Base-by-base conservation (phyloP, 2,113 vertebrate species). In the Etia nguti region DNA sequence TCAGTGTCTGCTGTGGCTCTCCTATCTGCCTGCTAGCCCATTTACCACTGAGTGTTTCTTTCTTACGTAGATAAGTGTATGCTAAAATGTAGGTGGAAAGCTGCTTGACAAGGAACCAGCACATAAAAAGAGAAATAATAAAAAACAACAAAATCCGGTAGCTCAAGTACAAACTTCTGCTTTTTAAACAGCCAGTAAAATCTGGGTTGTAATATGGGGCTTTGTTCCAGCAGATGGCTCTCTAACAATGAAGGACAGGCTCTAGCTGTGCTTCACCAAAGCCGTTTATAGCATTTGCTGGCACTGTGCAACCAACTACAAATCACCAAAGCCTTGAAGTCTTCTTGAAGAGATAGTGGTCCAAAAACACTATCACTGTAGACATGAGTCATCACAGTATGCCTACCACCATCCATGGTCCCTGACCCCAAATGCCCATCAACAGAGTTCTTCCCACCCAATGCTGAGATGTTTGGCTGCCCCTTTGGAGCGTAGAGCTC, bases 141-240 rank as follows among this genome's bases (percentile, higher is more conserved):
- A 13, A 65, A 34, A 31, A 77, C 26, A 52, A 77, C 46, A 31
- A n/a, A 3, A 12, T n/a, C 46, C 20, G 18, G 26, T 50, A 34
- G 46, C 0, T 52, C 3, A 43, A 11, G 1, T 38, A 16, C 34
- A 48, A 34, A 29, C 9, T 10, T 2, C 18, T 54, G 34, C 34
- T 48, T 41, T 54, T 2, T 9, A 48, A 8, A 11, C 1, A 0
- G n/a, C 38, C 20, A 18, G 2, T 12, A 43, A 16, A 75, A 65
- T 26, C 41, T 22, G 31, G 43, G 48, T 18, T 89, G 92, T 62
- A 89, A 79, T 88, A 46, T 15, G n/a, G n/a, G 2, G 6, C 43
- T 7, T 88, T 12, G 70, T 77, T 73, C 91, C 95, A 94, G 93
- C 55, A 95, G 95, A 90, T 92, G 95, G 93, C 92, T 31, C 75